Evolutionary conservation across 2,113 vertebrate species (phyloP), one percentile per base, ranked within the genome.

Genomic region (Pangasianodon gigas): DNA sequence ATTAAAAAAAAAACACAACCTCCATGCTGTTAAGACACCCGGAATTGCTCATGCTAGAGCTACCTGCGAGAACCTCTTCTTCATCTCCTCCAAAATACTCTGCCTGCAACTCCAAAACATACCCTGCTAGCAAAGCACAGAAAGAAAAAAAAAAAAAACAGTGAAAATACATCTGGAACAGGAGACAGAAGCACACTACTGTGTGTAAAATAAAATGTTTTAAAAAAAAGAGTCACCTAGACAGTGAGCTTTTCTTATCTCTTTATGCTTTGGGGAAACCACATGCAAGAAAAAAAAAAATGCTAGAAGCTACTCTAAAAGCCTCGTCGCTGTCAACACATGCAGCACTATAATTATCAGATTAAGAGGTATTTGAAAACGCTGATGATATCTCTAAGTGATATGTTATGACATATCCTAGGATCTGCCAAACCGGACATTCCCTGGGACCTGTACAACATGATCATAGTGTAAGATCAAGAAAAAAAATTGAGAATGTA

Each of bases 1-100:
- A 8, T n/a, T n/a, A n/a, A n/a, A n/a, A 52, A 13, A 54, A 1
- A 18, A 6, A 60, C n/a, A 60, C n/a, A 84, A 52, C 48, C 89
- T 67, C 24, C 87, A 74, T 91, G 90, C 84, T 58, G 52, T 77
- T 71, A 89, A 87, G 75, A 75, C 87, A 90, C 56, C 18, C 83
- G n/a, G 51, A 80, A 92, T 94, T 93, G 91, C 91, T 93, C 52
- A 79, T 79, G 87, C 65, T 67, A 77, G 91, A 32, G 93, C 97
- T 98, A 99, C 98, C 98, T 98, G 97, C 90, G 97, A 95, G 96
- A 97, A 97, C 95, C 96, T 97, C 95, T 97, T 98, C 97, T 97
- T 98, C 96, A 99, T 98, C 95, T 99, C 98, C 96, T 98, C 97
- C 97, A 99, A 98, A 96, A 99, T 97, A 97, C 94, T 98, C 94